Evolutionary conservation across 2,797 vertebrate genomes (phyloP).

Genomic region (Chloroceryle amazona): DNA sequence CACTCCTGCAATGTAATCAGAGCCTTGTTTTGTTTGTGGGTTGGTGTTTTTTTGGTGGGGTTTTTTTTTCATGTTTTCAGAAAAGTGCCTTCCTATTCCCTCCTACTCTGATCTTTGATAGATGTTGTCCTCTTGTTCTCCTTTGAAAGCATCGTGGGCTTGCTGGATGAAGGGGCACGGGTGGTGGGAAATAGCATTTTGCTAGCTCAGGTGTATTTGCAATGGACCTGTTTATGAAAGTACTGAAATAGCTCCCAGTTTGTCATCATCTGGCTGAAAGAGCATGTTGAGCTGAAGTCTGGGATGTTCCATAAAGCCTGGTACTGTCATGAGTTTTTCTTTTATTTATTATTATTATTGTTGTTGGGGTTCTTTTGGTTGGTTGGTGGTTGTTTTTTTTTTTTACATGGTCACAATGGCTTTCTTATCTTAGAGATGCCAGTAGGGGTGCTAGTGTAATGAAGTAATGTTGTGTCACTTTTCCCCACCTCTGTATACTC

Average conservation of each 20-base stretch:
- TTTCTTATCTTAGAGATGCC: not conserved
- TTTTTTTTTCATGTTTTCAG: not conserved
- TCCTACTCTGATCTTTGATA: not conserved
- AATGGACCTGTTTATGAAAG: not conserved
- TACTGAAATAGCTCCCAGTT: not conserved
- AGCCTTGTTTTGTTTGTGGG: not conserved
- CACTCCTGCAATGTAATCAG: not conserved
- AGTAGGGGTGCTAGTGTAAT: not conserved
- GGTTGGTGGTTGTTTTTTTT: no score
- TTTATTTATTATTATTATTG: no score
- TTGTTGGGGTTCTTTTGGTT: no score
- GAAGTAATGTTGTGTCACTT: not conserved
- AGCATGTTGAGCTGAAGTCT: not conserved
- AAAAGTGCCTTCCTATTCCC: not conserved
- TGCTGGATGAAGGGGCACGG: not conserved
- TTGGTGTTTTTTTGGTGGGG: not conserved
- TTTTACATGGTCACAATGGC: no score
- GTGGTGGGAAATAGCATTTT: not conserved
- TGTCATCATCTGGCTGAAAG: rapidly evolving
- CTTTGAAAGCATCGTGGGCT: not conserved
- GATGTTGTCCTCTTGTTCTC: not conserved
- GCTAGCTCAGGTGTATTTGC: not conserved
- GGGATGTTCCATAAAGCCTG: not conserved
- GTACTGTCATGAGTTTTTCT: not conserved
- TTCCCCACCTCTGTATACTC: not conserved